These are phyloP conservation scores for Falco punctatus DNA, from an alignment of 2,113 vertebrate species.

Conservation along the genomic window DNA sequence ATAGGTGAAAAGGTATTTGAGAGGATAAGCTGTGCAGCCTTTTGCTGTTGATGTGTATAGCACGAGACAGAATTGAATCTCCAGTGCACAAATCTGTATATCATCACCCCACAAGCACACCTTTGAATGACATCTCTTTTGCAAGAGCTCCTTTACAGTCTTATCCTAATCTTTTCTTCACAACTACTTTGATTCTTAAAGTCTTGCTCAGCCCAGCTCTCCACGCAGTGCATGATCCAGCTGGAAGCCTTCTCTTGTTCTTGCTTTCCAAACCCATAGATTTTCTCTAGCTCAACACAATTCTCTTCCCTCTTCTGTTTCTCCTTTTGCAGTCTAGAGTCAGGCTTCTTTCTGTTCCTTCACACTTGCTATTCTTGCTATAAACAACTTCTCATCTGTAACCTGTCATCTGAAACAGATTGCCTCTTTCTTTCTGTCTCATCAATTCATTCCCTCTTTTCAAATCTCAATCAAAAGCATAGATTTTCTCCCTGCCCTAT, in stretches of 20 bases:
- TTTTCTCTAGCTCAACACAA: not conserved
- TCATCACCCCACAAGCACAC: not conserved
- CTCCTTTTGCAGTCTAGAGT: not conserved
- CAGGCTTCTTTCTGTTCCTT: constrained; percentile 18
- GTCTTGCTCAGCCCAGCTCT: not conserved
- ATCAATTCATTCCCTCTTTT: constrained; percentile 18
- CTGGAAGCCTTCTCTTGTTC: not conserved
- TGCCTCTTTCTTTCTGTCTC: constrained; percentile 7
- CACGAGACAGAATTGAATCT: not conserved
- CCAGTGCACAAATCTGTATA: not conserved
- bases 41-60: not conserved
- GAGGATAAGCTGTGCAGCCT: not conserved
- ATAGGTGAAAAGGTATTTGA: not conserved
- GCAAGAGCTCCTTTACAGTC: not conserved
- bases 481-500: not conserved
- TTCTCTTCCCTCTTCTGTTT: constrained; percentile 4
- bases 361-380: not conserved
- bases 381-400: constrained; percentile 45
- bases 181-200: not conserved
- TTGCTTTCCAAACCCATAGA: not conserved
- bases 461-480: constrained; percentile 11
- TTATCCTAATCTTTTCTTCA: not conserved
- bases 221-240: not conserved
- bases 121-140: not conserved
- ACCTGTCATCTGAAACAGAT: constrained; percentile 37